Evolutionary conservation across 1,140 invertebrate genomes (phyloP).

Genomic region (Zaprionus davidi): DNA sequence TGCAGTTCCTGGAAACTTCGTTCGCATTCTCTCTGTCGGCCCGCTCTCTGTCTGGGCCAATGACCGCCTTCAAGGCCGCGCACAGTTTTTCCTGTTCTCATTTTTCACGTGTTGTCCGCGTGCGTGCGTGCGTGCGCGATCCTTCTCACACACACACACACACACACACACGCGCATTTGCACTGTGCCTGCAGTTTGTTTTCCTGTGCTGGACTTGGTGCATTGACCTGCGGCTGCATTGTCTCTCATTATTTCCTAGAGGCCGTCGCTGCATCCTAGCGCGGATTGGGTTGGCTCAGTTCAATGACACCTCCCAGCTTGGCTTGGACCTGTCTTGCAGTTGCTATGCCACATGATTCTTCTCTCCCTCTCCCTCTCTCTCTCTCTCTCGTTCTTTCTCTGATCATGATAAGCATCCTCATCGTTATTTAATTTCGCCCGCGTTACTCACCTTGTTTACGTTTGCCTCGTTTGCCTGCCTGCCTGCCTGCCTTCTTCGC

Average conservation of each 20-base stretch:
- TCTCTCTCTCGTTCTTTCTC: no score
- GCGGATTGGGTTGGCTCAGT: slow-evolving; percentile 19
- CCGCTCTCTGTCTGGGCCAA: slow-evolving; percentile 48
- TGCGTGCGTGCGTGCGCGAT: background rate
- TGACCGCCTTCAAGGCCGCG: slow-evolving; percentile 64
- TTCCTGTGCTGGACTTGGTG: slow-evolving; percentile 29
- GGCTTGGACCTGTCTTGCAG: slow-evolving; percentile 23
- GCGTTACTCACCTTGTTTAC: slow-evolving; percentile 22
- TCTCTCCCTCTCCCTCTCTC: no score
- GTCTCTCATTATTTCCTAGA: slow-evolving; percentile 54
- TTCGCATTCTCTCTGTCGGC: slow-evolving; percentile 12
- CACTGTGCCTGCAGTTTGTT: slow-evolving; percentile 24
- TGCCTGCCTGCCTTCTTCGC: background rate
- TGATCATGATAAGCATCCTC: slow-evolving; percentile 5
- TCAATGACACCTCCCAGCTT: slow-evolving; percentile 31
- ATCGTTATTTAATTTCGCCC: background rate
- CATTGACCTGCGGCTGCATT: slow-evolving; percentile 58
- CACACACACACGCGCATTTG: background rate
- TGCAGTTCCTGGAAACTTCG: slow-evolving; percentile 71
- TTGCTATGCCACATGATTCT: background rate
- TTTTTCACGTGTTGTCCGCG: slow-evolving; percentile 53
- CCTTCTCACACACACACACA: slow-evolving; percentile 9
- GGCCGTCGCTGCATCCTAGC: slow-evolving; percentile 42
- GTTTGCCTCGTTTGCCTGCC: slow-evolving; percentile 1
- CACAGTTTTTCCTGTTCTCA: slow-evolving; percentile 71